phyloP scores from a whole-genome alignment of 2,888 invertebrate genomes.

The Germaria angustata region DNA sequence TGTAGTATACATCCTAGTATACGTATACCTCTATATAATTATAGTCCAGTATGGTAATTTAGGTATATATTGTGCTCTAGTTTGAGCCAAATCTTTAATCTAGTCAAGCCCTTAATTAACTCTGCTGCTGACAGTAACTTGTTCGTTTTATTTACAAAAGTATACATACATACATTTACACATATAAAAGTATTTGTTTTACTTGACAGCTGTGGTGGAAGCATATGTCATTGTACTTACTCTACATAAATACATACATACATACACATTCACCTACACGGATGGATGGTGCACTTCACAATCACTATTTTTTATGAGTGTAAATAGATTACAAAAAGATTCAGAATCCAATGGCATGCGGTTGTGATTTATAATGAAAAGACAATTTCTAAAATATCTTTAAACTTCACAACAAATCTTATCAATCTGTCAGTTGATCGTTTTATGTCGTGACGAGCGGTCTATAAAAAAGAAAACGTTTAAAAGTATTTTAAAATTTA shows the following conservation, averaged over 20 bases:
- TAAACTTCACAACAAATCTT: slow-evolving; percentile 42
- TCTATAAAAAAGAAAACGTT: background rate
- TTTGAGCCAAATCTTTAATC: background rate
- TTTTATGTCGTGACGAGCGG: slow-evolving; percentile 26
- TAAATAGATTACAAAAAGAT: slow-evolving; percentile 12
- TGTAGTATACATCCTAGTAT: no score
- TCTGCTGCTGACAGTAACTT: background rate
- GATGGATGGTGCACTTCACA: background rate
- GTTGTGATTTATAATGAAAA: slow-evolving; percentile 3
- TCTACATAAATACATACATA: background rate
- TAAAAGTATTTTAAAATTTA: background rate
- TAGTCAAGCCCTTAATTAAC: slow-evolving; percentile 2
- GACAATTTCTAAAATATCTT: slow-evolving; percentile 20
- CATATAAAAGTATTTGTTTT: background rate
- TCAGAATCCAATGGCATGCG: background rate
- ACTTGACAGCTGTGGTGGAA: background rate
- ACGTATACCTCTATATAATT: no score
- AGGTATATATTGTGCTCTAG: no score
- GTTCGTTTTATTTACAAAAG: background rate
- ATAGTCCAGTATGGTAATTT: background rate
- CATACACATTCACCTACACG: no score
- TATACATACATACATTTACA: background rate
- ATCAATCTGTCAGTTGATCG: slow-evolving; percentile 51
- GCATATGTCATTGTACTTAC: background rate
- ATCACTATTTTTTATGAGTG: background rate